A percentile compares a stretch with the other conserved stretches of the same genome.
Conservation (phyloP, 2,888 invertebrate genomes). For the Tetramorium bicarinatum region DNA sequence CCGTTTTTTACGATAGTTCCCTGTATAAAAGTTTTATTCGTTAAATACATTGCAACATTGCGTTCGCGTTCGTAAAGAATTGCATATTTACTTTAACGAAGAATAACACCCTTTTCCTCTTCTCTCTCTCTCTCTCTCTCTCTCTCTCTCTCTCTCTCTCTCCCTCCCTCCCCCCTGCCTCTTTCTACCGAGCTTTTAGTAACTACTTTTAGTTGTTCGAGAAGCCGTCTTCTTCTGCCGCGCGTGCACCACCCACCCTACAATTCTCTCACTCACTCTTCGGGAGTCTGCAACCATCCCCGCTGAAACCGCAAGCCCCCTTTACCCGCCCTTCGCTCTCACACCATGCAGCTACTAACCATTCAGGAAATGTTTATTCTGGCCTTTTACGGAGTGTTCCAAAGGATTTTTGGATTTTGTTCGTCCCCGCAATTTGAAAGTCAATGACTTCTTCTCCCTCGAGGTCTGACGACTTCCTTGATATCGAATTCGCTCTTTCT, state of each 20-base stretch:
- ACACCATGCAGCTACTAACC: conserved; percentile 80
- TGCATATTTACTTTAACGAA: conserved; percentile 43
- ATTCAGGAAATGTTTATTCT: conserved; percentile 84
- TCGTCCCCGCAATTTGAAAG: conserved; percentile 67
- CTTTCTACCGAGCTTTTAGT: conserved; percentile 60
- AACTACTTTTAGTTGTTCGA: conserved; percentile 75
- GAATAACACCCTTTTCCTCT: conserved; percentile 34
- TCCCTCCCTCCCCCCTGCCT: no score
- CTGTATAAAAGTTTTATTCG: conserved; percentile 40
- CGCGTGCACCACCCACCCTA: conserved; percentile 47
- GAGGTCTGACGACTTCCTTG: conserved; percentile 14
- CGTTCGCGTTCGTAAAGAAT: conserved; percentile 43
- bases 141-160: conserved; percentile 1
- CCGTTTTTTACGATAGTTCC: conserved; percentile 10
- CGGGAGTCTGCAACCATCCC: conserved; percentile 78
- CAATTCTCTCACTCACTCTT: conserved; percentile 70
- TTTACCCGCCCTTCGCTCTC: conserved; percentile 71
- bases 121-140: not conserved
- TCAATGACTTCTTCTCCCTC: conserved; percentile 62
- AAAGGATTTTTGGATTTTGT: conserved; percentile 81
- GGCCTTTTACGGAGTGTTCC: conserved; percentile 76
- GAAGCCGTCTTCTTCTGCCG: conserved; percentile 68
- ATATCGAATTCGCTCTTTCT: conserved; percentile 7
- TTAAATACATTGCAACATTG: conserved; percentile 42
- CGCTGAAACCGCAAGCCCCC: conserved; percentile 81